Evolutionary conservation across 2,113 vertebrate species (phyloP), one percentile per base, ranked within the genome.

Genomic region (Onychostruthus taczanowskii): DNA sequence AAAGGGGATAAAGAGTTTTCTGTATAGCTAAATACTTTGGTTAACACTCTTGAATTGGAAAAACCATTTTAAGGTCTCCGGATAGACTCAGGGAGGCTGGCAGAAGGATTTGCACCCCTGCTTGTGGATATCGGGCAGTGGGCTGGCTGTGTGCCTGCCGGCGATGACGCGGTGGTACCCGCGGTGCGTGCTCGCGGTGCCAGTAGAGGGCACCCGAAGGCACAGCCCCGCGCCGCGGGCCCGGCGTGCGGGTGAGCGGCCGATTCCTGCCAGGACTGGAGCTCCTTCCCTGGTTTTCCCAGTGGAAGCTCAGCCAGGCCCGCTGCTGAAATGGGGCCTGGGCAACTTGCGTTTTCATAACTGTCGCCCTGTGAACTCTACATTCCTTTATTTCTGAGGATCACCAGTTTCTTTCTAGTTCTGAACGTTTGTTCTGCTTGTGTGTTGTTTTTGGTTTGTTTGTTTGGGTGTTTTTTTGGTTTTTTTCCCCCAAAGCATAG

Each of bases 191-290:
- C 20, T 22, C 37, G 24, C 4, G 43, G 17, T 20, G 68, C 43
- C 95, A 10, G 72, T 24, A 96, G 94, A 58, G 94, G 96, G 93
- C 92, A 41, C 17, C 74, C 11, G 19, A 63, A 87, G 62, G 76
- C 56, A 31, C 55, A 9, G 4, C 49, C 53, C 64, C 23, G 0
- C 11, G 9, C 62, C 11, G 1, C 20, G 7, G 23, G 9, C 7
- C 11, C 15, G 0, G 10, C 5, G 1, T 3, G 52, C 14, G 20
- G 7, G 3, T 6, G 37, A 18, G 37, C 0, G 0, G 9, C 49
- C 0, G 19, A 2, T 23, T 44, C 39, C 39, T n/a, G 15, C 9
- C 33, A 0, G 7, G 9, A 0, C 8, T 6, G 13, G 1, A 49
- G 3, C 20, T 41, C 53, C 43, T 44, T 17, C 26, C 8, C 0